Conservation (phyloP, 2,797 vertebrate genomes). For the Manis pentadactyla region DNA sequence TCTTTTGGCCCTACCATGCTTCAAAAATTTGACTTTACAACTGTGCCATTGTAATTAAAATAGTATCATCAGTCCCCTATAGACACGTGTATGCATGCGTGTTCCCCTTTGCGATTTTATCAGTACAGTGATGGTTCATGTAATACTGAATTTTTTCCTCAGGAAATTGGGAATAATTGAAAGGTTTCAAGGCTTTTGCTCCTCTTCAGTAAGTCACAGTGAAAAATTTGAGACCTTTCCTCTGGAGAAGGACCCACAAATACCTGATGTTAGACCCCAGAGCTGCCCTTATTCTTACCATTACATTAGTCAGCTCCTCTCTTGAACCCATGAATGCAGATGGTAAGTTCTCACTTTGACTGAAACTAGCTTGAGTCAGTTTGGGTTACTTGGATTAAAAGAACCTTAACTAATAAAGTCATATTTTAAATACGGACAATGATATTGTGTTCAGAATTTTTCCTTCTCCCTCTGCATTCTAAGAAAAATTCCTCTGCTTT, state of each 20-base stretch:
- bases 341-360: neutral
- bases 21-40: constrained; percentile 35
- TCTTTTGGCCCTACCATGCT: neutral
- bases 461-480: neutral
- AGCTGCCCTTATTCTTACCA: neutral
- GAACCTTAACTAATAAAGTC: neutral
- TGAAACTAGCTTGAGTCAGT: neutral
- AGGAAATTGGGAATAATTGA: neutral
- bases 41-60: neutral
- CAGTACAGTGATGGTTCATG: neutral
- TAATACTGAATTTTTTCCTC: neutral
- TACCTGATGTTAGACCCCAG: neutral
- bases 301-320: neutral
- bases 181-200: neutral
- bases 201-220: neutral
- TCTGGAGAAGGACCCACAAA: neutral
- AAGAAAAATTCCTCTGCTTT: neutral
- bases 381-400: neutral
- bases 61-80: neutral
- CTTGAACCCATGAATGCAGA: neutral
- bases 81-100: too few relatives aligned
- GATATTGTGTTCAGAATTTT: neutral
- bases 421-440: neutral
- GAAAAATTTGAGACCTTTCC: neutral
- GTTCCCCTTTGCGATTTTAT: neutral